Conservation (phyloP, 2,113 vertebrate genomes). For the Delphinus delphis region DNA sequence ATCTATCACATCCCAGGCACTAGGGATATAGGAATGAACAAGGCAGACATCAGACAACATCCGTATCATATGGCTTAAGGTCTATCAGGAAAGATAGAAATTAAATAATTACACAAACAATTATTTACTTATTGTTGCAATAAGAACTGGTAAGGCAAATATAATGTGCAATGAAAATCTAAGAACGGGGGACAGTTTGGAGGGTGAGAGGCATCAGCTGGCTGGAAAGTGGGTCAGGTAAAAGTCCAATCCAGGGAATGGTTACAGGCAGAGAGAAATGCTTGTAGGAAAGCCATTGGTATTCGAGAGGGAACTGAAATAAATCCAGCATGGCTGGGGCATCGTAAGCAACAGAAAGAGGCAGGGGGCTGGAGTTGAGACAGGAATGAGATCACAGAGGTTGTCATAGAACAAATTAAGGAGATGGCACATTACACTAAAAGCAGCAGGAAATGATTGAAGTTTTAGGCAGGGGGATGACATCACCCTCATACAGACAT, state of each 20-base stretch:
- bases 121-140: neutral
- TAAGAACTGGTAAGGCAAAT: neutral
- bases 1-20: neutral
- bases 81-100: neutral
- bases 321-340: neutral
- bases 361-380: neutral
- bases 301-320: neutral
- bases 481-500: neutral
- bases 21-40: neutral
- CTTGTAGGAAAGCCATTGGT: neutral
- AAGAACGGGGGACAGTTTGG: neutral
- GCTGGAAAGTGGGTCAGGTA: neutral
- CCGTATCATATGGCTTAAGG: neutral
- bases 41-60: neutral
- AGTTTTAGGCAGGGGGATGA: neutral
- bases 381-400: neutral
- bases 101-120: neutral
- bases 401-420: neutral
- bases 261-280: neutral
- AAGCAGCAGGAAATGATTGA: neutral
- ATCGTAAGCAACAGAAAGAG: neutral
- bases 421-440: neutral
- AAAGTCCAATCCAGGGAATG: neutral
- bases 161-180: neutral
- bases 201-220: neutral